phyloP scores from a whole-genome alignment of 2,113 vertebrate genomes.

The Podilymbus podiceps region DNA sequence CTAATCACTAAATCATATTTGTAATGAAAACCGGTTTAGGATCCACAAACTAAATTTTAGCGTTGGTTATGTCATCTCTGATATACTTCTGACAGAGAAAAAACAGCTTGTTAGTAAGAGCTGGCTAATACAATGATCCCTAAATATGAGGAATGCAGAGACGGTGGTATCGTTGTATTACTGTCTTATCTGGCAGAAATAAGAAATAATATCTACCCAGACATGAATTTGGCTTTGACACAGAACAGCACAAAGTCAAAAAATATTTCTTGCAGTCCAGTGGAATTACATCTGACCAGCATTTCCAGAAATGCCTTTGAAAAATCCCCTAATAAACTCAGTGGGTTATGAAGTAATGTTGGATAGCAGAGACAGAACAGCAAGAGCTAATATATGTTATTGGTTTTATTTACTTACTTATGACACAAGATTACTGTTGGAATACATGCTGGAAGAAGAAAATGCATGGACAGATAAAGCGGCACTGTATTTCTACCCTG shows the following conservation, averaged over 20 bases:
- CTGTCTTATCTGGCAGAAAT: background rate
- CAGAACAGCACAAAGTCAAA: background rate
- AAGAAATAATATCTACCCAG: background rate
- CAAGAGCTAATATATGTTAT: background rate
- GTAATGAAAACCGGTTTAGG: background rate
- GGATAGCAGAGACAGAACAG: background rate
- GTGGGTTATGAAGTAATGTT: slow-evolving; percentile 8
- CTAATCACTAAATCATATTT: background rate
- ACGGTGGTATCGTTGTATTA: background rate
- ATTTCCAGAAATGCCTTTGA: slow-evolving; percentile 14
- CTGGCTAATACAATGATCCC: background rate
- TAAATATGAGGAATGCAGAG: background rate
- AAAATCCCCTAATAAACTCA: slow-evolving; percentile 14
- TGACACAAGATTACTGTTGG: background rate
- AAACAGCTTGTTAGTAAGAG: background rate
- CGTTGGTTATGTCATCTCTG: background rate
- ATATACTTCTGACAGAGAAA: background rate
- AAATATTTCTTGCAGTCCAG: background rate
- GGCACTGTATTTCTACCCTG: background rate
- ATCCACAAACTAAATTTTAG: background rate
- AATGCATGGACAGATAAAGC: background rate
- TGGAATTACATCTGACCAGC: background rate
- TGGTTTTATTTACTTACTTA: background rate
- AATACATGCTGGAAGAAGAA: background rate
- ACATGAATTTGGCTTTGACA: background rate